Base-by-base conservation (phyloP, 1,140 invertebrate species). In the Listronotus oregonensis region DNA sequence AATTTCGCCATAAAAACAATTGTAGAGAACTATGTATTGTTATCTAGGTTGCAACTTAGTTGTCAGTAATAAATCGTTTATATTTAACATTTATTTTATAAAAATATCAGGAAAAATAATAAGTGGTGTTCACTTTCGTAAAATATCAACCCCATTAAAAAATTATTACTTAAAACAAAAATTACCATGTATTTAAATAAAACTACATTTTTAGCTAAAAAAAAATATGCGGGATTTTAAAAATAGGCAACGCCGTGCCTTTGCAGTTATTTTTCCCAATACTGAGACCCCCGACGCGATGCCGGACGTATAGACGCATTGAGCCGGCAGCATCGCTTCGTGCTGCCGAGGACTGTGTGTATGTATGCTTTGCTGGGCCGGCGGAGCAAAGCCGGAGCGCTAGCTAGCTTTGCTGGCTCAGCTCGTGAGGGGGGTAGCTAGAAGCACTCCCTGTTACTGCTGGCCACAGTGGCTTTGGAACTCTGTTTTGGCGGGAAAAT, bases 251-350 rank as follows among this genome's bases (percentile, higher is more conserved):
- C 51, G 14, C 7, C 27, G 44, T 34, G 15, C 7, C 8, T 14
- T 27, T 27, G 21, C 21, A 43, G 14, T 12, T 27, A 50, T 44
- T 9, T 21, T 43, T n/a, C 11, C 21, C 12, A 10, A 57, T 46
- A 18, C 6, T 17, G 39, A 27, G 64, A 66, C 49, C 59, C 74
- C 65, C 54, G 73, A 72, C 72, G 73, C 66, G 49, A 54, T 71
- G 75, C 73, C 69, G n/a, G 50, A 40, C 64, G 72, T 77, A 71
- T 77, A 76, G 73, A 71, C 73, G 65, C 58, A 68, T 68, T 66
- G 73, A 70, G 73, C 73, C 71, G 74, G 74, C 71, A 74, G 68
- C 70, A 66, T 63, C 64, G 74, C 66, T 64, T 60, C 37, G 8
- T 12, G 18, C 15, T 40, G 21, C 21, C 21, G 21, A 27, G 21